phyloP scores from a whole-genome alignment of 2,113 vertebrate genomes.

The Amphilophus citrinellus region DNA sequence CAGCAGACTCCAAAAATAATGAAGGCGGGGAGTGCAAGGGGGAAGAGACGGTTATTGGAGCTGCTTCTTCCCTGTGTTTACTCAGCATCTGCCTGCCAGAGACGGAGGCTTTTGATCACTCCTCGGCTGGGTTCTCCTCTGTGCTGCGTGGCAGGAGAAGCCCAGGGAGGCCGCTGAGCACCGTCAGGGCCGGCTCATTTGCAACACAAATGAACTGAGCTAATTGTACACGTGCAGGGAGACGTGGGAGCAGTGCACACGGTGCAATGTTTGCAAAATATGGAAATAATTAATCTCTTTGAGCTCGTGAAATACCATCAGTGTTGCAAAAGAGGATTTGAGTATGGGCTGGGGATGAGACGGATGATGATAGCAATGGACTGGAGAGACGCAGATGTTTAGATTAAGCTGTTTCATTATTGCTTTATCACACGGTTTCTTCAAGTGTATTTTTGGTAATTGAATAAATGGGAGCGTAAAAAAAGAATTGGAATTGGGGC shows the following conservation, averaged over 20 bases:
- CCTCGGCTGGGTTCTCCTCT: conserved; percentile 64
- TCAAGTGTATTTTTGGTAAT: conserved; percentile 60
- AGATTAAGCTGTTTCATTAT: conserved; percentile 65
- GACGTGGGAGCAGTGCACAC: conserved; percentile 44
- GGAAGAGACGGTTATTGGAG: conserved; percentile 49
- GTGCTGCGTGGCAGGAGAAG: conserved; percentile 52
- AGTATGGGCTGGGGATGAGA: conserved; percentile 56
- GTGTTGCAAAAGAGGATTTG: conserved; percentile 64
- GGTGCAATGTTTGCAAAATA: conserved; percentile 72
- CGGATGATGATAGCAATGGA: conserved; percentile 53
- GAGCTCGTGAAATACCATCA: conserved; percentile 72
- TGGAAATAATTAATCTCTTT: conserved; percentile 77
- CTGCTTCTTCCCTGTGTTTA: conserved; percentile 56
- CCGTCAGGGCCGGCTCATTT: conserved; percentile 55
- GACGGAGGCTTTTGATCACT: conserved; percentile 65
- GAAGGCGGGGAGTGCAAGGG: conserved; percentile 41
- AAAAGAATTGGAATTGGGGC: conserved; percentile 56
- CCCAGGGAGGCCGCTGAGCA: conserved; percentile 48
- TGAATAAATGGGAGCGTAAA: conserved; percentile 63
- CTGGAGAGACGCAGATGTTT: conserved; percentile 66
- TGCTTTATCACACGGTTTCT: conserved; percentile 60
- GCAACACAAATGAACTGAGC: conserved; percentile 74
- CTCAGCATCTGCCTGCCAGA: conserved; percentile 65
- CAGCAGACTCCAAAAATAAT: conserved; percentile 72
- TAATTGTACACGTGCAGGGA: conserved; percentile 69